Evolutionary conservation across 2,113 vertebrate species (phyloP).

Genomic region (Alces alces): DNA sequence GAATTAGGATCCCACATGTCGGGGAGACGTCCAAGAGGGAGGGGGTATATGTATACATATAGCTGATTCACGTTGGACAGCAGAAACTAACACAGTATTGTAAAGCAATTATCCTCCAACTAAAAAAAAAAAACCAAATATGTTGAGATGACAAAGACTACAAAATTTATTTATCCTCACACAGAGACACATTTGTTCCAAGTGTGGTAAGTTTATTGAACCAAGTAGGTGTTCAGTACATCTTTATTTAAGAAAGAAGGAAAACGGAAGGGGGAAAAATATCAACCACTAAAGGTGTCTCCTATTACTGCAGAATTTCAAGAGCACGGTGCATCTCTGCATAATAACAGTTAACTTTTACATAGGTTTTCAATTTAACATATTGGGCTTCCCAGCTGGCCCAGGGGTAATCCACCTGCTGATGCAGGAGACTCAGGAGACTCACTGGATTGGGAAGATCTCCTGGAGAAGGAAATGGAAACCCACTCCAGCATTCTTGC

Average conservation of each 20-base stretch:
- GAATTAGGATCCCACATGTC: too few relatives aligned
- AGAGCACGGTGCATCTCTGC: background rate
- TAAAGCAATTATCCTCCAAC: background rate
- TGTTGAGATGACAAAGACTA: background rate
- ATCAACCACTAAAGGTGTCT: background rate
- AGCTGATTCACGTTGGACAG: background rate
- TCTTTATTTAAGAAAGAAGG: background rate
- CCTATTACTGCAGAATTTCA: background rate
- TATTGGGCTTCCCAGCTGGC: background rate
- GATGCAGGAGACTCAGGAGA: background rate
- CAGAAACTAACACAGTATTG: background rate
- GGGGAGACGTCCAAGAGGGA: background rate
- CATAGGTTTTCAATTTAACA: background rate
- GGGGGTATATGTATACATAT: background rate
- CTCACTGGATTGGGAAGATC: background rate
- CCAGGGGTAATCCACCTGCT: background rate
- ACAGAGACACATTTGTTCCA: background rate
- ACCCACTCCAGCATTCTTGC: background rate
- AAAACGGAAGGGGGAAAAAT: background rate
- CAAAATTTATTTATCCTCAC: background rate
- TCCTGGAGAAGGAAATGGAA: background rate
- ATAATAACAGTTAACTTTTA: background rate
- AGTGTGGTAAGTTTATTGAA: background rate
- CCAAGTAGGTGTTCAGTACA: background rate
- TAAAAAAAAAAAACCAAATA: background rate